Evolutionary conservation across 1,140 invertebrate species (phyloP).

Genomic region (Lepidurus apus): DNA sequence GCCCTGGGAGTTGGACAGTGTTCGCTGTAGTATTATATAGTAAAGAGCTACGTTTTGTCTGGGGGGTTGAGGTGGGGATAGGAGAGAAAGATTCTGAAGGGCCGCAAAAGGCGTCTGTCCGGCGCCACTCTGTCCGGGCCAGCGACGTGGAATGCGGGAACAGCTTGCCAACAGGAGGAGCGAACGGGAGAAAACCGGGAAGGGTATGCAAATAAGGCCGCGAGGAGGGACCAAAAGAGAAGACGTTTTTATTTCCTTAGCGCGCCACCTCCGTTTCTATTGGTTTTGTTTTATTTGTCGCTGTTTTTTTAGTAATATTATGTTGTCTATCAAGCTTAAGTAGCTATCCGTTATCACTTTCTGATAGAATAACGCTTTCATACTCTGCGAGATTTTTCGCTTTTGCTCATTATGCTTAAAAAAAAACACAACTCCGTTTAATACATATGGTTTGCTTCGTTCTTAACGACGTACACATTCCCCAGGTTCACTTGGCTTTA

Average conservation of each 20-base stretch:
- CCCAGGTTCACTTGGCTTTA: neutral
- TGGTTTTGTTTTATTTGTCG: neutral
- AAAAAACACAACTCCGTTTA: neutral
- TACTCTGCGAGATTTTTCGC: too few relatives aligned
- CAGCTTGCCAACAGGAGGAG: constrained; percentile 20
- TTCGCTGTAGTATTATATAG: neutral
- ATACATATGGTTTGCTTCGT: neutral
- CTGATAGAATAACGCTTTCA: too few relatives aligned
- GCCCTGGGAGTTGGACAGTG: neutral
- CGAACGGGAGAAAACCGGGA: constrained; percentile 15
- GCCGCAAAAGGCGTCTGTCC: neutral
- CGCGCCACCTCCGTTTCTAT: constrained; percentile 6
- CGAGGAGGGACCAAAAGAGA: neutral
- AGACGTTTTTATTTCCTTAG: neutral
- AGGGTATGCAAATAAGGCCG: constrained; percentile 21
- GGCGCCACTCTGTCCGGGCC: constrained; percentile 16
- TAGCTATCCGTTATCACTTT: too few relatives aligned
- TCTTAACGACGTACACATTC: neutral
- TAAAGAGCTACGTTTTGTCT: neutral
- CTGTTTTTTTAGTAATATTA: too few relatives aligned
- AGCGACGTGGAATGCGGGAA: constrained; percentile 20
- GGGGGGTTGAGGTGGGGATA: neutral
- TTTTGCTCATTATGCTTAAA: neutral
- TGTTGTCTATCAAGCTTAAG: too few relatives aligned
- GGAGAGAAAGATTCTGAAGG: neutral